phyloP scores from a whole-genome alignment of 2,888 invertebrate species.

The Platycheirus albimanus region DNA sequence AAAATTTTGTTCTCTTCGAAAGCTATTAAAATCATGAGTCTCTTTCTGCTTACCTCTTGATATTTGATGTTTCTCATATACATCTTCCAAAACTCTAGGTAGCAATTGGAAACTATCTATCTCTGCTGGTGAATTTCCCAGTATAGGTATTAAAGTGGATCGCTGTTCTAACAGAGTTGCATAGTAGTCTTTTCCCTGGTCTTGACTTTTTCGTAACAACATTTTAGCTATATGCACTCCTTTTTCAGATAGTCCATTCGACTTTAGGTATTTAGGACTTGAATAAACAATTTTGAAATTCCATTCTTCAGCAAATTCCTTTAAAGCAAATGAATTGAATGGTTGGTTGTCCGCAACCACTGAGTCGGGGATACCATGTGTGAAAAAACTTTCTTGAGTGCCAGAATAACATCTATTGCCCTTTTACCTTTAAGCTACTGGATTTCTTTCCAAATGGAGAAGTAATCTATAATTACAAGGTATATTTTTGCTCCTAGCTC shows the following conservation, averaged over 20 bases:
- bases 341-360: conserved; percentile 46
- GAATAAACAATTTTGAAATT: conserved; percentile 42
- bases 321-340: conserved; percentile 41
- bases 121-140: no score
- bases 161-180: not conserved
- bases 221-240: conserved; percentile 47
- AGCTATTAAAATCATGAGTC: no score
- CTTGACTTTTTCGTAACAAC: conserved; percentile 13
- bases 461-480: conserved; percentile 50
- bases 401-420: conserved; percentile 26
- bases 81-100: no score
- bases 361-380: conserved; percentile 27
- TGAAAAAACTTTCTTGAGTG: no score
- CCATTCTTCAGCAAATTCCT: conserved; percentile 20
- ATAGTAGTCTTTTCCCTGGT: not conserved
- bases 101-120: no score
- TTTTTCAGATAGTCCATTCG: conserved; percentile 43
- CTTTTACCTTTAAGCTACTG: not conserved
- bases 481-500: conserved; percentile 32
- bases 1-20: no score
- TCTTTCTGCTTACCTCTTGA: no score
- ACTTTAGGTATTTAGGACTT: conserved; percentile 34
- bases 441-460: conserved; percentile 26
- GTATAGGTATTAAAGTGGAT: no score
- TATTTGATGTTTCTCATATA: no score